Percentiles rank a stretch among this genome's conserved stretches.
These are phyloP conservation scores for Hemithea aestivaria DNA, from an alignment of 2,888 invertebrate species.

Conservation along the genomic window DNA sequence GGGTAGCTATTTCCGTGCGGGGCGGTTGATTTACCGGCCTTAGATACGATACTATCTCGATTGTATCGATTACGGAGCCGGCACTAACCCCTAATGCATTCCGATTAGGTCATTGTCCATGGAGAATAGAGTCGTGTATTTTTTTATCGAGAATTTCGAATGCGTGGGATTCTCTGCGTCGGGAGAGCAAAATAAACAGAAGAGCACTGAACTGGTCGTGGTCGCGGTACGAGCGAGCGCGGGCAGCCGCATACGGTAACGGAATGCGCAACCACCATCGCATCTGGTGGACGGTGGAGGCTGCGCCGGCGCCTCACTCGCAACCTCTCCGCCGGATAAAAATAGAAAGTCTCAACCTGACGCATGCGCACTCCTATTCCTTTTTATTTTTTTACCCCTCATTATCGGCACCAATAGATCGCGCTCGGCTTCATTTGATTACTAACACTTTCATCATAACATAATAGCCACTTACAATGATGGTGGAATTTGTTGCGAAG, in stretches of 20 bases:
- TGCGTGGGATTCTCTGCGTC: slow-evolving; percentile 21
- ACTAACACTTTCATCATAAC: slow-evolving; percentile 56
- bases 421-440: slow-evolving; percentile 47
- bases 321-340: slow-evolving; percentile 72
- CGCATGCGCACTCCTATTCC: slow-evolving; percentile 57
- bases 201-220: slow-evolving; percentile 29
- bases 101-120: slow-evolving; percentile 64
- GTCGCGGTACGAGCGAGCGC: slow-evolving; percentile 38
- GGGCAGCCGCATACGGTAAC: slow-evolving; percentile 68
- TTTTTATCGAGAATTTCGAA: slow-evolving; percentile 13
- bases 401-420: slow-evolving; percentile 58
- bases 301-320: slow-evolving; percentile 45
- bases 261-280: slow-evolving; percentile 67
- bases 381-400: slow-evolving; percentile 73
- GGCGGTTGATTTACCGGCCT: slow-evolving; percentile 43
- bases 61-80: slow-evolving; percentile 48
- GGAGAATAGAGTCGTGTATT: slow-evolving; percentile 23
- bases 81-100: slow-evolving; percentile 58
- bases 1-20: slow-evolving; percentile 38
- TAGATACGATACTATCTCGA: slow-evolving; percentile 41
- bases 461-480: slow-evolving; percentile 24
- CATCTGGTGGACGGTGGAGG: slow-evolving; percentile 54
- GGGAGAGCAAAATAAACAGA: slow-evolving; percentile 41
- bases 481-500: slow-evolving; percentile 23
- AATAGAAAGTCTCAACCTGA: slow-evolving; percentile 74